A percentile compares a stretch with the other conserved stretches of the same genome.
phyloP scores from a whole-genome alignment of 2,888 invertebrate species.

The Athalia rosae region DNA sequence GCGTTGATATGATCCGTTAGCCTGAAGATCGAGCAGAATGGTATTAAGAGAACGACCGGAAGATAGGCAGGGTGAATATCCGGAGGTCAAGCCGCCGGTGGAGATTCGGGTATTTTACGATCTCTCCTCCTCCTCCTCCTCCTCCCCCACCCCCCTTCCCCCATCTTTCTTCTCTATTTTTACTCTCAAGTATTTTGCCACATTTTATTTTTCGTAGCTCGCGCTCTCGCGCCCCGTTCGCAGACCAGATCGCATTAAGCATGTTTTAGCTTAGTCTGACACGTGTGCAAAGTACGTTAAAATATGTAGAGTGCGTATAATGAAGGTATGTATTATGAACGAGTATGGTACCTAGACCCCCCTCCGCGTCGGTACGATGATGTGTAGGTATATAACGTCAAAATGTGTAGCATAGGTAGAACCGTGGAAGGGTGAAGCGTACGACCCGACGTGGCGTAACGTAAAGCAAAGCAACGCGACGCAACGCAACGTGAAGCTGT shows the following conservation, averaged over 20 bases:
- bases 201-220: constrained; percentile 23
- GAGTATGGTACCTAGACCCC: constrained; percentile 44
- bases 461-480: background rate
- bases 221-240: constrained; percentile 22
- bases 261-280: constrained; percentile 47
- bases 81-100: constrained; percentile 41
- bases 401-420: background rate
- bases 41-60: constrained; percentile 13
- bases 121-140: constrained; percentile 13
- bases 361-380: background rate
- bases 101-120: constrained; percentile 46
- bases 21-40: constrained; percentile 24
- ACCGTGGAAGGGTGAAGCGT: constrained; percentile 1
- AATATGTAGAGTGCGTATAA: constrained; percentile 67
- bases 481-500: constrained; percentile 17
- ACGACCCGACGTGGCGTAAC: background rate
- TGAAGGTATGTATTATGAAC: constrained; percentile 70
- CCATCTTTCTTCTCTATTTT: constrained; percentile 13
- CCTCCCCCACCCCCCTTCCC: background rate
- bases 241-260: constrained; percentile 47
- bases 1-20: constrained; percentile 8
- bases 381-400: constrained; percentile 2
- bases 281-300: constrained; percentile 60
- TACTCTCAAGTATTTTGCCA: constrained; percentile 9
- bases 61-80: constrained; percentile 19